Conservation (phyloP, 2,888 invertebrate species). For the Diarsia brunnea region DNA sequence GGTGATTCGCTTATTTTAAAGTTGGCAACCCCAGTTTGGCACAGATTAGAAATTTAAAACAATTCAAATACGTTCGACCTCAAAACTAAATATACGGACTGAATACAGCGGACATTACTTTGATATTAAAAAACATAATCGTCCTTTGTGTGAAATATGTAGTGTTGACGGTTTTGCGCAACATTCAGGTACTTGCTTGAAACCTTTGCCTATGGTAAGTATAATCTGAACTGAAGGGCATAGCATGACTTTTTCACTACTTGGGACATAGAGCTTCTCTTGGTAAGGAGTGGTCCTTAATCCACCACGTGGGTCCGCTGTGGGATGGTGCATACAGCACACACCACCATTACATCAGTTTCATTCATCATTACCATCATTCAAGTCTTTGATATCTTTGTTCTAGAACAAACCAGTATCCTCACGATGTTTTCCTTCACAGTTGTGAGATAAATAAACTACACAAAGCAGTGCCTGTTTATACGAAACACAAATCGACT, state of each 20-base stretch:
- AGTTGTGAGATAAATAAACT: too few relatives aligned
- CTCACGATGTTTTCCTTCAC: not conserved
- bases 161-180: constrained; percentile 15
- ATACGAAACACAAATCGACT: not conserved
- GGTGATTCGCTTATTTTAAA: constrained; percentile 1
- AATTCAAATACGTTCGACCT: constrained; percentile 61
- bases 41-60: constrained; percentile 63
- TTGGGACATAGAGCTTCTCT: not conserved
- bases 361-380: too few relatives aligned
- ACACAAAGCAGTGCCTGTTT: too few relatives aligned
- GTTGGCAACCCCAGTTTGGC: constrained; percentile 48
- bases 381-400: not conserved
- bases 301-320: not conserved
- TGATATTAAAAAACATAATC: constrained; percentile 11
- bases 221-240: not conserved
- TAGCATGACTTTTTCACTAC: not conserved
- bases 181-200: not conserved
- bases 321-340: not conserved
- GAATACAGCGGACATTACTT: constrained; percentile 27
- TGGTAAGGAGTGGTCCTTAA: not conserved
- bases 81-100: constrained; percentile 33
- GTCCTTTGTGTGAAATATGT: constrained; percentile 34
- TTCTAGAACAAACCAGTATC: not conserved
- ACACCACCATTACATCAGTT: too few relatives aligned
- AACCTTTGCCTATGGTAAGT: not conserved